Base-by-base conservation (phyloP, 2,888 invertebrate species). In the Pegoplata infirma region DNA sequence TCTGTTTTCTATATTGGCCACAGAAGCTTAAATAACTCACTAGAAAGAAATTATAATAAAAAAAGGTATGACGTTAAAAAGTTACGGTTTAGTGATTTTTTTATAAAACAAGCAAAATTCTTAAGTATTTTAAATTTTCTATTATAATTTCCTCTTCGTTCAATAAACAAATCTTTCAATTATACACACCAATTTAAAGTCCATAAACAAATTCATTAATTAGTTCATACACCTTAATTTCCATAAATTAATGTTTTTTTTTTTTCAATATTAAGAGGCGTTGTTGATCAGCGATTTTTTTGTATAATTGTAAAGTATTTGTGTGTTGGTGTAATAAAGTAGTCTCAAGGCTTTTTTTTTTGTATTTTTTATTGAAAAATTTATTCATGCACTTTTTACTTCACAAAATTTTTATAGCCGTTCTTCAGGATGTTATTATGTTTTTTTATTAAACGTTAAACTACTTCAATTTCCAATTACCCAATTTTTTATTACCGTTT, bases 231-330 rank as follows among this genome's bases (percentile, higher is more conserved):
- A 79, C 71, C 67, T 67, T 64, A 64, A 44, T 74, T 73, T 69
- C 49, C 28, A 76, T 76, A 23, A 46, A 25, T 8, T 55, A 47
- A 55, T 40, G 21, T 28, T 55, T 53, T 16, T 56, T 63, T 63
- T 68, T 25, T 66, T 51, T 64, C 8, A 7, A 7, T 78, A 46
- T 58, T 32, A 72, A 79, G 75, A 75, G 82, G 83, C 86, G 84
- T 86, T 81, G 84, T 84, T 82, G 69, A 81, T 66, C 78, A 69
- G 69, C 63, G 3, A 28, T 76, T 69, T 74, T 59, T 75, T 59
- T 47, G 63, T 71, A 76, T 64, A 55, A 68, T 47, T 14, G 17
- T 64, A 59, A 61, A 56, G 47, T 63, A 67, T 61, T 74, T 73
- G 16, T 66, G 78, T 80, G 61, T 82, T 80, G 61, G 68, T 79